phyloP scores from a whole-genome alignment of 2,113 vertebrate genomes.

The Telmatochromis bifrenatus region DNA sequence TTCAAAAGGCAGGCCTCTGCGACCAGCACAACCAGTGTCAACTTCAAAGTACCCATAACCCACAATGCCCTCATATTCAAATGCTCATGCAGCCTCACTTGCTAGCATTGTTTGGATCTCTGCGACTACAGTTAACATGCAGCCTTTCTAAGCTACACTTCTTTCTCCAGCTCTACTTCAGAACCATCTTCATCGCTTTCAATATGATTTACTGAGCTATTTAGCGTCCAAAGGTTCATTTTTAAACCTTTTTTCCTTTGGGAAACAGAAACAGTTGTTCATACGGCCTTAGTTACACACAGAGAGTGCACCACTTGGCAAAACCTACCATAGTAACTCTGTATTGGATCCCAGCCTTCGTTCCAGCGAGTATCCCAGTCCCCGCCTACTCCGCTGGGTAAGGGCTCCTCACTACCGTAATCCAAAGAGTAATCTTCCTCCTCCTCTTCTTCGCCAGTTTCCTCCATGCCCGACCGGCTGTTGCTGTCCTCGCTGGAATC shows the following conservation, averaged over 20 bases:
- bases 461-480: conserved; percentile 52
- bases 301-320: conserved; percentile 4
- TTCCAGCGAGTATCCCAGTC: conserved; percentile 78
- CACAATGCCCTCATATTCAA: conserved; percentile 56
- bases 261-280: background rate
- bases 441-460: conserved; percentile 56
- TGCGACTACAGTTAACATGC: conserved; percentile 1
- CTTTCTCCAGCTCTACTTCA: background rate
- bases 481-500: conserved; percentile 68
- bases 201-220: background rate
- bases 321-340: conserved; percentile 72
- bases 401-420: conserved; percentile 79
- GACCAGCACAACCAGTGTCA: conserved; percentile 55
- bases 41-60: conserved; percentile 60
- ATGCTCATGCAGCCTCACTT: conserved; percentile 40
- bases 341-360: conserved; percentile 78
- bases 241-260: background rate
- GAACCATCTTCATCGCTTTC: background rate
- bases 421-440: conserved; percentile 76
- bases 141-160: background rate
- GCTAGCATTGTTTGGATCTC: conserved; percentile 33
- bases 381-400: conserved; percentile 75
- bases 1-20: conserved; percentile 67
- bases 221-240: background rate
- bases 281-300: background rate